Evolutionary conservation across 2,888 invertebrate genomes (phyloP).

Genomic region (Macrosiphum euphorbiae): DNA sequence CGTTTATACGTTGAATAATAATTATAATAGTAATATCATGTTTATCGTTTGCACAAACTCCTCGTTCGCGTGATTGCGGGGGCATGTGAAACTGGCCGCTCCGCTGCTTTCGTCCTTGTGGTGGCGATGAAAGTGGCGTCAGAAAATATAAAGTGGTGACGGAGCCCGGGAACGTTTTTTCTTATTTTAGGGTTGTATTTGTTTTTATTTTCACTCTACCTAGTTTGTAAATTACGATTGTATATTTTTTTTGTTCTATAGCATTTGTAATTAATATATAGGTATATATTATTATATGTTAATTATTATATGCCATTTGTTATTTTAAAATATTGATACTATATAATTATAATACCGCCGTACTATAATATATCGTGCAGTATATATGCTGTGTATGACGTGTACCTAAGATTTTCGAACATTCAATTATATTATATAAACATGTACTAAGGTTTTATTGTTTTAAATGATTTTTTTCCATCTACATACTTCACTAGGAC

Average conservation of each 20-base stretch:
- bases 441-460: not conserved
- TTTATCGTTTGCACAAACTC: not conserved
- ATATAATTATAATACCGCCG: not conserved
- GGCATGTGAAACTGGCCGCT: not conserved
- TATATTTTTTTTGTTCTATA: constrained; percentile 54
- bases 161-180: constrained; percentile 32
- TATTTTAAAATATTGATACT: constrained; percentile 29
- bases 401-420: constrained; percentile 22
- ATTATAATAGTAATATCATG: not conserved
- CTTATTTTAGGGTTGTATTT: constrained; percentile 36
- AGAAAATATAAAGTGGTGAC: constrained; percentile 21
- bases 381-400: not conserved
- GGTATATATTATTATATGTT: not conserved
- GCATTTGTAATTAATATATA: constrained; percentile 51
- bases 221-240: constrained; percentile 61
- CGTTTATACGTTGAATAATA: not conserved
- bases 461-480: not conserved
- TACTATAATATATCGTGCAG: not conserved
- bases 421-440: constrained; percentile 24
- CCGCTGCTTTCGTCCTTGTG: not conserved
- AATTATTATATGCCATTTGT: constrained; percentile 36
- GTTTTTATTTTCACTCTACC: constrained; percentile 47
- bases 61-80: not conserved
- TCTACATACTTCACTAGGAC: not conserved
- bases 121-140: not conserved